Evolutionary conservation across 2,888 invertebrate genomes (phyloP).

Genomic region (Callinectes sapidus): DNA sequence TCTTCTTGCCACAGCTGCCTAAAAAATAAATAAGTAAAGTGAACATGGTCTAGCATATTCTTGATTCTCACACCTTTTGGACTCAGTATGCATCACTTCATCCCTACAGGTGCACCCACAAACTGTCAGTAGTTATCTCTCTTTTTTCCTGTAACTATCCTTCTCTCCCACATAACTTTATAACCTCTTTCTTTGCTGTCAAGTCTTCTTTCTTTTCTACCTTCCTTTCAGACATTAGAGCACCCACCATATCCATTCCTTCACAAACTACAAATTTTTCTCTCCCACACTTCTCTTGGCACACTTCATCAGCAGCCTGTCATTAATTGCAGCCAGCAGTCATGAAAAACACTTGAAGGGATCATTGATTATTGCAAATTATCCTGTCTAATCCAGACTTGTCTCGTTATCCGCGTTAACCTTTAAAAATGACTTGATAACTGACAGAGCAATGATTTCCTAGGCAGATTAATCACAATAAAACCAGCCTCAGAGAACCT

Average conservation of each 20-base stretch:
- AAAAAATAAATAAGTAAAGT: too few species aligned
- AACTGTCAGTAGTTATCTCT: too few species aligned
- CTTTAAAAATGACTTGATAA: background rate
- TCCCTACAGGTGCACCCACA: too few species aligned
- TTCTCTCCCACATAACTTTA: background rate
- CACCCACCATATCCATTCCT: background rate
- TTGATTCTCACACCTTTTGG: too few species aligned
- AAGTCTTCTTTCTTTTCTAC: background rate
- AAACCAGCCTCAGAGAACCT: background rate
- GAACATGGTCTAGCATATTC: too few species aligned
- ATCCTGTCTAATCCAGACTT: background rate
- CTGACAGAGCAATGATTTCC: constrained; percentile 1
- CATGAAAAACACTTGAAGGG: background rate
- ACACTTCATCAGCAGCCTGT: background rate
- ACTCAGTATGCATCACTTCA: too few species aligned
- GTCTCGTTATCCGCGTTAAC: background rate
- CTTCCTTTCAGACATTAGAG: background rate
- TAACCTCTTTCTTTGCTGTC: background rate
- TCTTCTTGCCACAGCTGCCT: too few species aligned
- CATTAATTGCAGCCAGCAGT: background rate
- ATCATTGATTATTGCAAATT: background rate
- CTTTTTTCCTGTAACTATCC: background rate
- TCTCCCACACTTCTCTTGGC: background rate
- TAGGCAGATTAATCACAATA: background rate
- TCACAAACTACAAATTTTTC: background rate